Conservation (phyloP, 2,113 vertebrate species). For the Heterocephalus glaber region DNA sequence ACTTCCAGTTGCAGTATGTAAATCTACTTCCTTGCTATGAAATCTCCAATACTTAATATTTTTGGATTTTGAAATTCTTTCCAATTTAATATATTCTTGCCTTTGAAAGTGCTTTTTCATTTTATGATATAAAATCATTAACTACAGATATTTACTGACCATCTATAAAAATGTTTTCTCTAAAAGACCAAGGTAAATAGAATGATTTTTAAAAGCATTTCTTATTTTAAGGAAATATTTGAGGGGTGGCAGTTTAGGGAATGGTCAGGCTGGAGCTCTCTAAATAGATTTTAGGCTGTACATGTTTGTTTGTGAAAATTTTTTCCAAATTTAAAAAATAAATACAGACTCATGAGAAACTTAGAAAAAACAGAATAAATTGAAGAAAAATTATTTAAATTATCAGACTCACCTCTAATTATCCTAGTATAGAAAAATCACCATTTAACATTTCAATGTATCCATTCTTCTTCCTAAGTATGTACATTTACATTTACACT, state of each 20-base stretch:
- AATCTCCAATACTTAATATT: conserved; percentile 23
- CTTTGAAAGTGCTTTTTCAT: neutral
- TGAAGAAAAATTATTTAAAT: neutral
- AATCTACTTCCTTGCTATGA: neutral
- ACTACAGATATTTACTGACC: conserved; percentile 10
- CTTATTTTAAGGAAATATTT: conserved; percentile 41
- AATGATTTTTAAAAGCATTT: neutral
- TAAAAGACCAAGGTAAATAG: neutral
- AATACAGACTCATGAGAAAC: neutral
- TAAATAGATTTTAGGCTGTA: neutral
- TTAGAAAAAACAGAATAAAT: neutral
- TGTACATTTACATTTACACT: neutral
- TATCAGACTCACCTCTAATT: neutral
- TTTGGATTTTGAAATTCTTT: conserved; percentile 31
- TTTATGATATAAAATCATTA: conserved; percentile 30
- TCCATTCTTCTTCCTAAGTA: neutral
- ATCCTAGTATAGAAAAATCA: conserved; percentile 20
- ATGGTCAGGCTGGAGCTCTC: neutral
- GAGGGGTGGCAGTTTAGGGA: neutral
- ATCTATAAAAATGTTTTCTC: neutral
- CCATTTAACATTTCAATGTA: neutral
- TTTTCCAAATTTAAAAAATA: neutral
- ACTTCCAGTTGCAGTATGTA: neutral
- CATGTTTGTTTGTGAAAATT: neutral
- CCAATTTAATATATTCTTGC: neutral